Conservation (phyloP, 2,888 invertebrate species). For the Cephus spinipes region DNA sequence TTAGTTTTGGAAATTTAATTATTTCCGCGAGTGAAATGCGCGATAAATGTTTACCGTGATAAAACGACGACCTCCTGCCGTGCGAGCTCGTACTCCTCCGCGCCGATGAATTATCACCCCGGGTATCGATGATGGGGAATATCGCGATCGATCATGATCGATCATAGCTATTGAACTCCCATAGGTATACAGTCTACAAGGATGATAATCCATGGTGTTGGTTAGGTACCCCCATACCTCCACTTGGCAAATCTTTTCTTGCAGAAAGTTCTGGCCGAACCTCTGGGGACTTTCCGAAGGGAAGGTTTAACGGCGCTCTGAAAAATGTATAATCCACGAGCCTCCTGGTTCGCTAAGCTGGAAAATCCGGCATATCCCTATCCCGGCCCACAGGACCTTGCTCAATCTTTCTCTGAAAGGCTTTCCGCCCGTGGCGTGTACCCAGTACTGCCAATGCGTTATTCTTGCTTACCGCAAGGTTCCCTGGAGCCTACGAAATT, state of each 20-base stretch:
- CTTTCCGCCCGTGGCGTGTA: background rate
- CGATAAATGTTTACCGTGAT: constrained; percentile 47
- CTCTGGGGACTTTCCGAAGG: constrained; percentile 45
- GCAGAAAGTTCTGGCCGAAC: background rate
- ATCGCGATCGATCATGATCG: background rate
- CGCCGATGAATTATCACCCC: constrained; percentile 35
- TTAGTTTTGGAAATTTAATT: constrained; percentile 65
- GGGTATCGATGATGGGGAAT: constrained; percentile 8
- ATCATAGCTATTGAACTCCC: background rate
- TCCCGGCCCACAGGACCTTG: background rate
- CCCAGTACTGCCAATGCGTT: background rate
- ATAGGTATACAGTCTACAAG: background rate
- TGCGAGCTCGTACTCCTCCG: background rate
- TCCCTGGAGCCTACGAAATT: background rate
- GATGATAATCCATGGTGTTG: background rate
- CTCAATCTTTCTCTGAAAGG: background rate
- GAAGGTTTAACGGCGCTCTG: constrained; percentile 51
- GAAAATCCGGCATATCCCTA: background rate
- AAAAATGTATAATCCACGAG: constrained; percentile 55
- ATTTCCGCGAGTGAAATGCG: constrained; percentile 43
- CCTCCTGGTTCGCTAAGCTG: constrained; percentile 15
- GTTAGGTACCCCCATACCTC: background rate
- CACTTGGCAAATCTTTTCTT: background rate
- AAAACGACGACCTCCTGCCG: background rate
- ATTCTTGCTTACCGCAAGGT: background rate